Evolutionary conservation across 2,888 invertebrate species (phyloP), one percentile per base, ranked within the genome.

Genomic region (Papilio elwesi): DNA sequence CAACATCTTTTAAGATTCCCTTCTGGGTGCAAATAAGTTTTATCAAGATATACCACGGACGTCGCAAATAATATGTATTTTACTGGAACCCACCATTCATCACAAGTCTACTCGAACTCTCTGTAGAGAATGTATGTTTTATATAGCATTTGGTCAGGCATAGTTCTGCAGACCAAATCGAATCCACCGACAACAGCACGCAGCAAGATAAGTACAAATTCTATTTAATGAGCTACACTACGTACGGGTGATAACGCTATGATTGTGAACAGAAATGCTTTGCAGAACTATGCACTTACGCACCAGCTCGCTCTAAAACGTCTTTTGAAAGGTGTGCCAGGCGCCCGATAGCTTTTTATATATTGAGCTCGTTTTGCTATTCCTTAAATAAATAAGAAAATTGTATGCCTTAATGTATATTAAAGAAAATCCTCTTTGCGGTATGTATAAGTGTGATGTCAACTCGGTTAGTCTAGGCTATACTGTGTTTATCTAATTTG

Each of bases 301-400:
- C 82, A 80, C 66, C 70, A 71, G 71, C 76, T 69, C 36, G 70
- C 71, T 74, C 81, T 79, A 82, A 68, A 82, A 75, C 6, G 81
- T 90, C 85, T 80, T 87, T 85, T 91, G 91, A 89, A 93, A 93
- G 74, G 92, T 91, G 83, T 92, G 87, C 92, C 92, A 92, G 81
- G 92, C 92, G 71, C 92, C 91, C 64, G 92, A 91, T 72, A 92
- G 78, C 81, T 92, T 92, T 90, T 91, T 93, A 87, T 91, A 91
- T 82, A 92, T 92, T 70, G 87, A 85, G 80, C 90, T 90, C 78
- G 85, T 91, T 80, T 87, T 87, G 74, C 81, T 81, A 81, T 78
- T 80, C 91, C 91, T 92, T 89, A 79, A 86, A 83, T 89, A 79
- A 86, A 83, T 75, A 78, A 83, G 73, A 82, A 74, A 74, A 74